A percentile compares a stretch with the other conserved stretches of the same genome.
phyloP scores from a whole-genome alignment of 2,888 invertebrate genomes.

The Drosophila pseudotakahashii region DNA sequence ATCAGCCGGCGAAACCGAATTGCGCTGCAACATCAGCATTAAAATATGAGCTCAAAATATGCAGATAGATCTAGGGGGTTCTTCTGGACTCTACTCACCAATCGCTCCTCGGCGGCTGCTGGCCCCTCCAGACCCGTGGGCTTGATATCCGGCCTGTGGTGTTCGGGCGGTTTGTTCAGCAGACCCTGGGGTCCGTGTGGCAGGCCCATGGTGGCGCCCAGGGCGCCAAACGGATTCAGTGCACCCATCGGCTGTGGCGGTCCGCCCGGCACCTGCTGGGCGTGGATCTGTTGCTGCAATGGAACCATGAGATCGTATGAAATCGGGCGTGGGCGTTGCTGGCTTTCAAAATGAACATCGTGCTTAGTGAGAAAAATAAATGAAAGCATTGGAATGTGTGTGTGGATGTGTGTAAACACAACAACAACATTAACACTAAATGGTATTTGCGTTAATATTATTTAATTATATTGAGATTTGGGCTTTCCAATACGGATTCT shows the following conservation, averaged over 20 bases:
- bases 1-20: constrained; percentile 93
- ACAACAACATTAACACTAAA: constrained; percentile 60
- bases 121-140: constrained; percentile 85
- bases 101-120: constrained; percentile 86
- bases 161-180: constrained; percentile 84
- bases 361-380: constrained; percentile 28
- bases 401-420: constrained; percentile 59
- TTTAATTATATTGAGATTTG: no score
- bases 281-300: constrained; percentile 94
- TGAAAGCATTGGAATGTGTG: constrained; percentile 33
- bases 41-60: constrained; percentile 4
- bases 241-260: constrained; percentile 85
- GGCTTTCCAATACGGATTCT: neutral
- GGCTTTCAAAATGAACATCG: constrained; percentile 24
- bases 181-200: constrained; percentile 84
- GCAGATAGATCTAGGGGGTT: neutral
- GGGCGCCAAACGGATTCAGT: constrained; percentile 85
- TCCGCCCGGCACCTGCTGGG: constrained; percentile 90
- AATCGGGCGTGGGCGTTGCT: constrained; percentile 1
- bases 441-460: constrained; percentile 9
- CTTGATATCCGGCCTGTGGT: constrained; percentile 84
- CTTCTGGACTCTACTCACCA: constrained; percentile 81
- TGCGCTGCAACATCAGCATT: constrained; percentile 85
- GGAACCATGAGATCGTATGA: constrained; percentile 26
- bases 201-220: constrained; percentile 84